Percentiles rank a stretch among this genome's conserved stretches.
phyloP scores from a whole-genome alignment of 2,888 invertebrate genomes.

The Scaptomyza flava region DNA sequence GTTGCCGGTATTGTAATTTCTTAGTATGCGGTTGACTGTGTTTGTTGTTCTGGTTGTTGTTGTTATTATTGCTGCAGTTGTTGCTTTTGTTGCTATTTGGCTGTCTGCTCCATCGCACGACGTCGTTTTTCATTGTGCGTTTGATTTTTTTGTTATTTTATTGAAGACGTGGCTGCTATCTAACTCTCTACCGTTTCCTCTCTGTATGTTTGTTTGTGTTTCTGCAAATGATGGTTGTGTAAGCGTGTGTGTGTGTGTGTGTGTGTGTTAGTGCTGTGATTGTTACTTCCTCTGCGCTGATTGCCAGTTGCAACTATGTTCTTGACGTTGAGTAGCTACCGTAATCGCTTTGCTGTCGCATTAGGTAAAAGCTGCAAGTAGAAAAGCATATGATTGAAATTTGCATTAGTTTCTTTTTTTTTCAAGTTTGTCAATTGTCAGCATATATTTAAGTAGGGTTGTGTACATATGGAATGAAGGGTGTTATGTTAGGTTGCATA shows the following conservation, averaged over 20 bases:
- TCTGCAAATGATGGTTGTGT: background rate
- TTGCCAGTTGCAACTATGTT: conserved; percentile 13
- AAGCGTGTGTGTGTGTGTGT: background rate
- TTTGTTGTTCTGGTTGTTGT: conserved; percentile 21
- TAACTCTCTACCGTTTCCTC: background rate
- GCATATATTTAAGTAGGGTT: background rate
- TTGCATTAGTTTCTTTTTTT: conserved; percentile 30
- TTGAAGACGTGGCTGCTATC: conserved; percentile 33
- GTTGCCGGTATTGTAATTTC: conserved; percentile 39
- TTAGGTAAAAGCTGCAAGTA: conserved; percentile 37
- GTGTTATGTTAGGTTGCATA: no score
- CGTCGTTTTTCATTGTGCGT: conserved; percentile 84
- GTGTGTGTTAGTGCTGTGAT: conserved; percentile 8
- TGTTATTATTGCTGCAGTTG: conserved; percentile 16
- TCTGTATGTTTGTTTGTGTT: background rate
- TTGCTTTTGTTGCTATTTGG: conserved; percentile 56
- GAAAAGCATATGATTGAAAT: conserved; percentile 32
- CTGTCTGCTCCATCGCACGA: conserved; percentile 82
- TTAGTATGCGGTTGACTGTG: conserved; percentile 21
- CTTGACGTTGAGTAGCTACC: conserved; percentile 39
- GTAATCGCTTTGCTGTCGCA: conserved; percentile 44
- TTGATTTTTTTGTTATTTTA: conserved; percentile 52
- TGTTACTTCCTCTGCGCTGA: conserved; percentile 15
- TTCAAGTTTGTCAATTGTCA: background rate
- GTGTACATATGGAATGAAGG: background rate